Evolutionary conservation across 2,888 invertebrate species (phyloP).

Genomic region (Tromatobia lineatoria): DNA sequence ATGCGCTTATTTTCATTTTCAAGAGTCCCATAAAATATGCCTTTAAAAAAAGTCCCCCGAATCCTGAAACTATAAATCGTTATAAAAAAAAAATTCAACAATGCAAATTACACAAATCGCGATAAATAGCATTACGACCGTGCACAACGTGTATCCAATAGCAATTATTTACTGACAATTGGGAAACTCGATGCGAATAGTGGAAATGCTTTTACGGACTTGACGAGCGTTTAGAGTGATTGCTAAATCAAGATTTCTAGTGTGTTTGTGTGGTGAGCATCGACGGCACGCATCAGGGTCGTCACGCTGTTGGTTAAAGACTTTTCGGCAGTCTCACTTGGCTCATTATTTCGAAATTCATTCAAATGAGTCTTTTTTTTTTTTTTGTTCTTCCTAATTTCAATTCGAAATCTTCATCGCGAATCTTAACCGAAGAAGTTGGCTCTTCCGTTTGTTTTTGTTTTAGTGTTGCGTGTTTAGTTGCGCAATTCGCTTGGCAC

Average conservation of each 20-base stretch:
- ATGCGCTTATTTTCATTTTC: too few relatives aligned
- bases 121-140: not conserved
- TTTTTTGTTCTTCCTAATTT: slow-evolving; percentile 21
- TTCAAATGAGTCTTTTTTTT: slow-evolving; percentile 35
- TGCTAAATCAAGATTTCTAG: slow-evolving; percentile 34
- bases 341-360: slow-evolving; percentile 56
- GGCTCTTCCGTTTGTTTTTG: slow-evolving; percentile 14
- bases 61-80: too few relatives aligned
- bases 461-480: slow-evolving; percentile 8
- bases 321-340: slow-evolving; percentile 50
- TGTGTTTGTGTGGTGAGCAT: slow-evolving; percentile 46
- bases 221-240: slow-evolving; percentile 14
- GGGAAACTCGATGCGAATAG: slow-evolving; percentile 17
- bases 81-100: not conserved
- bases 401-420: slow-evolving; percentile 32
- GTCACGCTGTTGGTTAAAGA: slow-evolving; percentile 53
- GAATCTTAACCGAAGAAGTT: slow-evolving; percentile 32
- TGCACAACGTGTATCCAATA: not conserved
- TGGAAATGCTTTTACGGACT: slow-evolving; percentile 27
- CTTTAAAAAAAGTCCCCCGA: too few relatives aligned
- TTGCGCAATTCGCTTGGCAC: slow-evolving; percentile 21
- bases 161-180: slow-evolving; percentile 23
- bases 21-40: too few relatives aligned
- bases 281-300: slow-evolving; percentile 65
- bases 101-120: not conserved